A percentile compares a stretch with the other conserved stretches of the same genome.
phyloP scores from a whole-genome alignment of 2,113 vertebrate species.

The Polypterus bichir region DNA sequence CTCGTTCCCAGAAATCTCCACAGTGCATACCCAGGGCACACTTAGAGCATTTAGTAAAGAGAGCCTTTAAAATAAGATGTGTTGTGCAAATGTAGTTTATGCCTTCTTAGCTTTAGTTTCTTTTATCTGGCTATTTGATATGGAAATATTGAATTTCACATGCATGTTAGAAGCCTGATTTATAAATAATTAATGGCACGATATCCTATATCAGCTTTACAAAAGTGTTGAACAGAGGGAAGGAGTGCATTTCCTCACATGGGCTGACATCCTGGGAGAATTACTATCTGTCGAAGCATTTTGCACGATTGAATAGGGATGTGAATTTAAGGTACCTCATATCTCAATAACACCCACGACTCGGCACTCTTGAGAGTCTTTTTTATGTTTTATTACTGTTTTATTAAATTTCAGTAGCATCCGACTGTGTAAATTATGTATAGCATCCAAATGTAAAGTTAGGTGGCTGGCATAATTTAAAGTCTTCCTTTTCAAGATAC shows the following conservation, averaged over 20 bases:
- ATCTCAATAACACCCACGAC: not conserved
- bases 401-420: too few species aligned
- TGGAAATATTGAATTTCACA: conserved; percentile 37
- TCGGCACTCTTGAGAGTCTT: too few species aligned
- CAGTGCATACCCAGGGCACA: conserved; percentile 34
- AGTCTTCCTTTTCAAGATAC: not conserved
- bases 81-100: conserved; percentile 35
- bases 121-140: conserved; percentile 34
- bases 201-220: conserved; percentile 31
- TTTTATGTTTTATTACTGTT: too few species aligned
- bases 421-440: not conserved
- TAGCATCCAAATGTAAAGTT: not conserved
- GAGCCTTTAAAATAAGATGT: conserved; percentile 43
- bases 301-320: conserved; percentile 2
- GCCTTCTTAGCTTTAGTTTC: conserved; percentile 34
- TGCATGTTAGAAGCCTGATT: conserved; percentile 22
- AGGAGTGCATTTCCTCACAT: conserved; percentile 16
- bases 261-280: conserved; percentile 10
- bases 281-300: conserved; percentile 7
- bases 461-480: not conserved
- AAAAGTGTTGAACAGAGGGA: conserved; percentile 19
- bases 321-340: not conserved
- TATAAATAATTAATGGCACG: conserved; percentile 47
- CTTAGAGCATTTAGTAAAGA: conserved; percentile 34
- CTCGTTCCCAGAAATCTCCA: conserved; percentile 29